A percentile compares a stretch with the other conserved stretches of the same genome.
Conservation (phyloP, 1,140 invertebrate genomes). For the Cataglyphis hispanica region DNA sequence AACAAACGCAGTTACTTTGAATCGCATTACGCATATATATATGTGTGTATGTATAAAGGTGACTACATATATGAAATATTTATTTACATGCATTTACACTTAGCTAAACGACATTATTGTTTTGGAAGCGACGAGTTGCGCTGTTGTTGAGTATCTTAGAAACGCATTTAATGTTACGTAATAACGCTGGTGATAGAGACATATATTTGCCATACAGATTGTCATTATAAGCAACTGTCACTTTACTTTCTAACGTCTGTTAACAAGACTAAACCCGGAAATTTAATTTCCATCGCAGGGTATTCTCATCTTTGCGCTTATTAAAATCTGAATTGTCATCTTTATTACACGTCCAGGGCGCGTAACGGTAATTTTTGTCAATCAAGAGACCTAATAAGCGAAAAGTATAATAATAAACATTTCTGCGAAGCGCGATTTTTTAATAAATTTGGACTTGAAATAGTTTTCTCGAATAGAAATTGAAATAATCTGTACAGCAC, state of each 20-base stretch:
- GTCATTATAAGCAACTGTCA: slow-evolving; percentile 22
- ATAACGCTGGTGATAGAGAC: slow-evolving; percentile 49
- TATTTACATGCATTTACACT: slow-evolving; percentile 18
- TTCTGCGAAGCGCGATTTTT: background rate
- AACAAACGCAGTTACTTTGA: background rate
- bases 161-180: slow-evolving; percentile 18
- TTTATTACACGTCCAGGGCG: background rate
- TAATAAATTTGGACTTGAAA: background rate
- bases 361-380: slow-evolving; percentile 11
- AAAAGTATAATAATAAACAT: slow-evolving; percentile 20
- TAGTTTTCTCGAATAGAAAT: background rate
- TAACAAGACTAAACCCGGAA: slow-evolving; percentile 23
- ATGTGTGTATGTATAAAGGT: background rate
- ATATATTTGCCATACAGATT: slow-evolving; percentile 12
- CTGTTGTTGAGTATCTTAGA: slow-evolving; percentile 17
- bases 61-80: slow-evolving; percentile 37
- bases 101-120: slow-evolving; percentile 27
- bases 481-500: background rate
- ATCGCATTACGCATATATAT: background rate
- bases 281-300: slow-evolving; percentile 1
- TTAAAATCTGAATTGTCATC: slow-evolving; percentile 15
- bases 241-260: slow-evolving; percentile 15
- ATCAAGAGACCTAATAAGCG: background rate
- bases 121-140: slow-evolving; percentile 18
- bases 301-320: background rate